These are phyloP conservation scores for Thalassoma bifasciatum DNA, from an alignment of 2,113 vertebrate species.

Conservation along the genomic window DNA sequence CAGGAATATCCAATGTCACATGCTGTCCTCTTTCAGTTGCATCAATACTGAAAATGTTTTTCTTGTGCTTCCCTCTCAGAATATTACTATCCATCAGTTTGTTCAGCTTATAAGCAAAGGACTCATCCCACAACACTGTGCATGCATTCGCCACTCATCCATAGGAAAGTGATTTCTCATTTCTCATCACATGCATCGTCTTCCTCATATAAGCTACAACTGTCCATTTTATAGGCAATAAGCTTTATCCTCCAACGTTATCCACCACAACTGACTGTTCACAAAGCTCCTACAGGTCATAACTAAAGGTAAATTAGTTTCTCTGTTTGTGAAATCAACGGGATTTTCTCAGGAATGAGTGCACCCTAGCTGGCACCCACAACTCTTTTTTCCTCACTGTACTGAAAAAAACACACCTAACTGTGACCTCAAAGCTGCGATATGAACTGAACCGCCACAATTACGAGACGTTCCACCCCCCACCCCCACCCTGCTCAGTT, in stretches of 20 bases:
- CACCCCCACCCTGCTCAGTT: conserved; percentile 65
- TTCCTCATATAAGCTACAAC: conserved; percentile 53
- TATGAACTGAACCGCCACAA: conserved; percentile 62
- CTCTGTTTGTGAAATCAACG: conserved; percentile 54
- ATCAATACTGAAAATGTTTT: conserved; percentile 7
- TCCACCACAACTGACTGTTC: conserved; percentile 48
- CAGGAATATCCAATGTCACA: conserved; percentile 13
- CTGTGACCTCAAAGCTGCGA: conserved; percentile 75
- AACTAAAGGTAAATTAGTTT: conserved; percentile 34
- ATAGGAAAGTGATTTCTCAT: background rate
- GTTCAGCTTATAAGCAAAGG: conserved; percentile 22
- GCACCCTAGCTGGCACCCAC: conserved; percentile 66
- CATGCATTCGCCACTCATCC: too few relatives aligned
- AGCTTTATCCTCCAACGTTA: conserved; percentile 54
- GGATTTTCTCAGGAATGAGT: conserved; percentile 77
- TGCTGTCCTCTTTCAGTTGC: conserved; percentile 12
- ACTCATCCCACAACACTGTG: conserved; percentile 9
- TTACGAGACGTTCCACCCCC: conserved; percentile 71
- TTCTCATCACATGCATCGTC: conserved; percentile 52
- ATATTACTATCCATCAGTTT: conserved; percentile 16
- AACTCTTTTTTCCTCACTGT: conserved; percentile 69
- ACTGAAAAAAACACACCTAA: conserved; percentile 68
- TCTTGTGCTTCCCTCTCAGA: conserved; percentile 20
- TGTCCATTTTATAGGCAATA: conserved; percentile 72
- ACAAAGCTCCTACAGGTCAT: conserved; percentile 25